Conservation (phyloP, 2,113 vertebrate genomes). For the Dasyurus viverrinus region DNA sequence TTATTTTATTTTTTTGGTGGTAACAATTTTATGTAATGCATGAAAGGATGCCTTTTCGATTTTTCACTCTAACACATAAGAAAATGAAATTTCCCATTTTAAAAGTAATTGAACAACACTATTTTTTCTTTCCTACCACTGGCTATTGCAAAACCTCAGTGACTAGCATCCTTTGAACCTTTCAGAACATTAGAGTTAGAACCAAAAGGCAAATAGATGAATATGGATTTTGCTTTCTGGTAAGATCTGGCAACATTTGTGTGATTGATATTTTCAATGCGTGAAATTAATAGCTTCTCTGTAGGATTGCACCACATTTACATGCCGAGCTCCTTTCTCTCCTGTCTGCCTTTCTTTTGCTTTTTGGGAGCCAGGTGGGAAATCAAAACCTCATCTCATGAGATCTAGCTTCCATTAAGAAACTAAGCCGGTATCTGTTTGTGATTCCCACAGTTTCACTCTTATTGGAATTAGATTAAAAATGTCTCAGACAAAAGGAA, state of each 20-base stretch:
- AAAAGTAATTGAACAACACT: neutral
- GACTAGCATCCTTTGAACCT: slow-evolving; percentile 27
- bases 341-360: slow-evolving; percentile 35
- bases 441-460: slow-evolving; percentile 45
- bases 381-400: slow-evolving; percentile 70
- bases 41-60: neutral
- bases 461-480: slow-evolving; percentile 39
- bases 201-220: slow-evolving; percentile 58
- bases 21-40: slow-evolving; percentile 12
- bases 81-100: neutral
- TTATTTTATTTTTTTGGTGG: slow-evolving; percentile 9
- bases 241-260: slow-evolving; percentile 47
- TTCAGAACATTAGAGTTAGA: slow-evolving; percentile 53
- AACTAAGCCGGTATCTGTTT: neutral
- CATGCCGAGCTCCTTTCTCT: slow-evolving; percentile 10
- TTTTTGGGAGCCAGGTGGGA: slow-evolving; percentile 59
- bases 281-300: slow-evolving; percentile 54
- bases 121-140: neutral
- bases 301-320: slow-evolving; percentile 62
- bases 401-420: slow-evolving; percentile 49
- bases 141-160: slow-evolving; percentile 2
- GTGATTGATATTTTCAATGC: slow-evolving; percentile 60
- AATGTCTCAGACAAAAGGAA: slow-evolving; percentile 42
- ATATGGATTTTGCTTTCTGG: slow-evolving; percentile 50
- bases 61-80: slow-evolving; percentile 7